These are phyloP conservation scores for Lepidurus arcticus DNA, from an alignment of 1,140 invertebrate genomes.

Conservation along the genomic window DNA sequence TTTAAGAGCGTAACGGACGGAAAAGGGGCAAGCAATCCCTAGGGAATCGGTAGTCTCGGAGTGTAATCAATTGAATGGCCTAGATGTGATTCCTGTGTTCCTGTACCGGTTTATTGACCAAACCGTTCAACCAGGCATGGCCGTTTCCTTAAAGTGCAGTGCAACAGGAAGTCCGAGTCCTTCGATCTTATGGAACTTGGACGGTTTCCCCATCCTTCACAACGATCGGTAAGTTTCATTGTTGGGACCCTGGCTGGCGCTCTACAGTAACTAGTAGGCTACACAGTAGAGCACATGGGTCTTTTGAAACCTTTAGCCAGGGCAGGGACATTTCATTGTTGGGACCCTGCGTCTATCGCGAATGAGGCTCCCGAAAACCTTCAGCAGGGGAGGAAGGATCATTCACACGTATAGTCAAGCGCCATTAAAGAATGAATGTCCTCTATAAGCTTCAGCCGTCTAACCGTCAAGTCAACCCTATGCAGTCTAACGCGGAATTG, in stretches of 20 bases:
- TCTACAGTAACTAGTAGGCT: neutral
- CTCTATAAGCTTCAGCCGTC: no score
- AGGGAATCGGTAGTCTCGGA: neutral
- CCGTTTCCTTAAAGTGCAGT: conserved; percentile 81
- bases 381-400: neutral
- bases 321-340: no score
- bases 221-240: conserved; percentile 25
- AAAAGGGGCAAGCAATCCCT: neutral
- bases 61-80: neutral
- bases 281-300: no score
- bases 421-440: neutral
- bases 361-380: no score
- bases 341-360: no score
- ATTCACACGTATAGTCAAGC: neutral
- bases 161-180: conserved; percentile 86
- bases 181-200: conserved; percentile 80
- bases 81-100: conserved; percentile 75
- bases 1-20: neutral
- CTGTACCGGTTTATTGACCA: conserved; percentile 85
- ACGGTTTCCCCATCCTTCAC: conserved; percentile 72
- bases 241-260: neutral
- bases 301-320: no score
- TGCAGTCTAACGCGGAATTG: no score
- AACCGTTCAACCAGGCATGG: conserved; percentile 78
- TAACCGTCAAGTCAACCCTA: no score